These are phyloP conservation scores for Bursaphelenchus okinawaensis DNA, from an alignment of 2,888 invertebrate genomes.

Conservation along the genomic window DNA sequence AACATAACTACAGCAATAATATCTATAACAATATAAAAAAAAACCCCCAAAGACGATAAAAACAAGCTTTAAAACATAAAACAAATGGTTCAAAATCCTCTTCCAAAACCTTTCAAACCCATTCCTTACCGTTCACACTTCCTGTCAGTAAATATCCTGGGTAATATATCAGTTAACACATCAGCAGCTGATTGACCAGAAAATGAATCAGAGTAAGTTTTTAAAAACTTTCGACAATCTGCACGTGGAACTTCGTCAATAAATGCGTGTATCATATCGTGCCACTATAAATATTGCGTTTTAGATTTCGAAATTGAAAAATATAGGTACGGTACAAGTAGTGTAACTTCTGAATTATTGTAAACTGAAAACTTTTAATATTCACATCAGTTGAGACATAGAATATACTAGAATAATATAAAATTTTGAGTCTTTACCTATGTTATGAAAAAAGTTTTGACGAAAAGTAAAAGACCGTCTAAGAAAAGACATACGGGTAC, in stretches of 20 bases:
- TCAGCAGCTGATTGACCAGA: background rate
- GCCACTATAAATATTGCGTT: constrained; percentile 3
- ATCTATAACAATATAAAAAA: background rate
- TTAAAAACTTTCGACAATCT: background rate
- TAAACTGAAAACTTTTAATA: too few species aligned
- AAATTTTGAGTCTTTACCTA: too few species aligned
- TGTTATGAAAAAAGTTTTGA: too few species aligned
- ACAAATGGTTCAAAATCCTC: too few species aligned
- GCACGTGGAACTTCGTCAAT: background rate
- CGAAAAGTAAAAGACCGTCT: too few species aligned
- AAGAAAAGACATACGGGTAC: too few species aligned
- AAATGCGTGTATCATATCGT: background rate
- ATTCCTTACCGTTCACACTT: background rate
- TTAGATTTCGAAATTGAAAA: background rate
- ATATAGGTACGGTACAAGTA: too few species aligned
- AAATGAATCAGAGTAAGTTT: background rate
- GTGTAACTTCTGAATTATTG: too few species aligned
- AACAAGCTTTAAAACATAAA: background rate
- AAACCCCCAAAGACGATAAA: background rate
- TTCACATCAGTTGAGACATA: too few species aligned
- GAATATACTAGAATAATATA: too few species aligned
- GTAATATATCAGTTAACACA: background rate
- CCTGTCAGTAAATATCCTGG: background rate
- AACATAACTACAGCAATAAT: too few species aligned
- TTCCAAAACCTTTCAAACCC: too few species aligned